phyloP scores from a whole-genome alignment of 2,888 invertebrate genomes.

The Quadroppia sp. region DNA sequence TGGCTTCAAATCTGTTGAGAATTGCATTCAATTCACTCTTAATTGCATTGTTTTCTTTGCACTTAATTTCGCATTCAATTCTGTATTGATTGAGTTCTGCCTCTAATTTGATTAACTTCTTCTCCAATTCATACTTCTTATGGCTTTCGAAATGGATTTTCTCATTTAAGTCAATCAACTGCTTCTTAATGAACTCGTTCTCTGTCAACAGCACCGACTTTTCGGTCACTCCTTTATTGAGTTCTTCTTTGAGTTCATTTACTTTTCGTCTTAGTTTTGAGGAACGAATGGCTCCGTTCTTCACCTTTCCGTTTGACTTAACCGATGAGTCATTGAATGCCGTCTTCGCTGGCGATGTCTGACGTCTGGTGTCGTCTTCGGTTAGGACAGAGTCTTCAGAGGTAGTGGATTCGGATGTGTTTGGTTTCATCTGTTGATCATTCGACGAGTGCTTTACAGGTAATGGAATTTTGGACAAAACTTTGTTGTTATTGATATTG shows the following conservation, averaged over 20 bases:
- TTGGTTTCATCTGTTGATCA: neutral
- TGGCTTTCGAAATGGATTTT: neutral
- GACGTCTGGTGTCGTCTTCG: neutral
- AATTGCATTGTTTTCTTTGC: conserved; percentile 22
- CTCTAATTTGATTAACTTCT: conserved; percentile 26
- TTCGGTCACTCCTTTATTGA: neutral
- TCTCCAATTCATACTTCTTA: conserved; percentile 8
- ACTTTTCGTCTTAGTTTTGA: conserved; percentile 7
- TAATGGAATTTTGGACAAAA: conserved; percentile 26
- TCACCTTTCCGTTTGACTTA: conserved; percentile 25
- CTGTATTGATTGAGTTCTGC: neutral
- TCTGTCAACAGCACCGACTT: conserved; percentile 4
- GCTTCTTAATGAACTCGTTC: neutral
- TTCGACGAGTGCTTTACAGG: conserved; percentile 6
- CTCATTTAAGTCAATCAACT: neutral
- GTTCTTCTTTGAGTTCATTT: conserved; percentile 11
- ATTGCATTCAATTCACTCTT: neutral
- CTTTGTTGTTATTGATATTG: conserved; percentile 17
- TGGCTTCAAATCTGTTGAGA: neutral
- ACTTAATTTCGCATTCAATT: conserved; percentile 15
- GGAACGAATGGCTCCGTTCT: conserved; percentile 27
- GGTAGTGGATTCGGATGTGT: neutral
- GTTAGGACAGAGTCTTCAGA: conserved; percentile 2
- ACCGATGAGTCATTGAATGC: neutral
- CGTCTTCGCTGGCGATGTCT: neutral